Conservation (phyloP, 2,888 invertebrate species). For the Watsonalla cultraria region DNA sequence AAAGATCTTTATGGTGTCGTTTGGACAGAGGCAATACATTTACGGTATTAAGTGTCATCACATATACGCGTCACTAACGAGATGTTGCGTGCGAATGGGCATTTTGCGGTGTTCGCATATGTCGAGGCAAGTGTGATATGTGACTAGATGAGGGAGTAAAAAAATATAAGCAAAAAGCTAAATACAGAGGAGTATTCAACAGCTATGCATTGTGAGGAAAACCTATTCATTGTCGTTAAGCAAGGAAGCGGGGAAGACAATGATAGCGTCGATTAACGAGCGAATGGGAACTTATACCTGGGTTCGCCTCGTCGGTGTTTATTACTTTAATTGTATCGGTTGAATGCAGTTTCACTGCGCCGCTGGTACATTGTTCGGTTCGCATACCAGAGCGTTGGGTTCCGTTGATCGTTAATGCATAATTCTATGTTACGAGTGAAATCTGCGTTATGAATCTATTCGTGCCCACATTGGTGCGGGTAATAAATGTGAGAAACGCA, state of each 20-base stretch:
- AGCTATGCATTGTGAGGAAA: constrained; percentile 61
- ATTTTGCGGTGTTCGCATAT: constrained; percentile 62
- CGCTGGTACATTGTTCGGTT: constrained; percentile 52
- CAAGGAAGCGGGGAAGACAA: constrained; percentile 67
- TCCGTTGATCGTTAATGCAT: constrained; percentile 58
- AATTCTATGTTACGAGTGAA: constrained; percentile 65
- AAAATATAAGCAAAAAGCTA: constrained; percentile 35
- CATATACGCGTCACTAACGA: constrained; percentile 36
- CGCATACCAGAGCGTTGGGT: constrained; percentile 54
- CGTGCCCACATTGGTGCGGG: constrained; percentile 38
- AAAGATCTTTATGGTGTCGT: constrained; percentile 30
- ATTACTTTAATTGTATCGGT: constrained; percentile 71
- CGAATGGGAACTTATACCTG: constrained; percentile 65
- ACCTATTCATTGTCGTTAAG: constrained; percentile 59
- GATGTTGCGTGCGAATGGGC: constrained; percentile 51
- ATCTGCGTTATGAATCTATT: constrained; percentile 53
- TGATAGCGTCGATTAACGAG: constrained; percentile 63
- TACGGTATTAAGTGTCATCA: constrained; percentile 36
- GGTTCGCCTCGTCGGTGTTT: constrained; percentile 52
- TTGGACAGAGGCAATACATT: constrained; percentile 21
- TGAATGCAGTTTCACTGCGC: constrained; percentile 65
- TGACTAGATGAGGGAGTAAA: constrained; percentile 34
- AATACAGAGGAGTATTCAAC: constrained; percentile 45
- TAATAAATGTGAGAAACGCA: constrained; percentile 51
- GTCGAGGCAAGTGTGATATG: constrained; percentile 37